These are phyloP conservation scores for Ectobius pallidus DNA, from an alignment of 2,888 invertebrate genomes.

Conservation along the genomic window DNA sequence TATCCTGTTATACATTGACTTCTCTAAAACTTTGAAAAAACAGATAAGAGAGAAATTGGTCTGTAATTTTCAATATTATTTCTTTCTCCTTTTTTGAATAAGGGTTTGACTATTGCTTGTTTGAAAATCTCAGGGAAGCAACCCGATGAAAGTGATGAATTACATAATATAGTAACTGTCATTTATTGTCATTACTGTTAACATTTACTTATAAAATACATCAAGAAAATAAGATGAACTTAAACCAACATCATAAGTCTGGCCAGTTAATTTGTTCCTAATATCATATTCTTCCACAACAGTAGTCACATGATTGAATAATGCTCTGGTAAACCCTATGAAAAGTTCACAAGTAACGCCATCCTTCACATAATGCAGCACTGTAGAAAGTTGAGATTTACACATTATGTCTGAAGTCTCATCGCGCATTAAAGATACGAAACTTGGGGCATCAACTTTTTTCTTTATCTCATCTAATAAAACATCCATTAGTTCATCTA, in stretches of 20 bases:
- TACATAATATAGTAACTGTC: no score
- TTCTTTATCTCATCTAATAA: not conserved
- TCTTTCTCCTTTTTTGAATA: no score
- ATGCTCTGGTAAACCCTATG: not conserved
- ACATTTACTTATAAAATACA: no score
- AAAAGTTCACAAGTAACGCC: not conserved
- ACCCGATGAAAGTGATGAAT: no score
- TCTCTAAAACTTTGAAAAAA: no score
- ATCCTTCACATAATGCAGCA: not conserved
- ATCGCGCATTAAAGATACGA: not conserved
- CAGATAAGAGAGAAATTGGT: no score
- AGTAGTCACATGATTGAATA: not conserved
- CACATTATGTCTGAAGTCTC: not conserved
- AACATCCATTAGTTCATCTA: constrained; percentile 6
- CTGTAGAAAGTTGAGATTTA: not conserved
- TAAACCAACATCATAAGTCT: not conserved
- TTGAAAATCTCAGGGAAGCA: no score
- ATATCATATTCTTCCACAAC: not conserved
- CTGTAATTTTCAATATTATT: no score
- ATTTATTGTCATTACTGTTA: no score
- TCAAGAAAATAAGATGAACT: no score
- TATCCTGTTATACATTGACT: no score
- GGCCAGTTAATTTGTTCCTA: not conserved
- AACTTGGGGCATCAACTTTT: not conserved
- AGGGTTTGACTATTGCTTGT: no score